These are phyloP conservation scores for Enteromius mattozi DNA, from an alignment of 2,797 vertebrate species.

Conservation along the genomic window DNA sequence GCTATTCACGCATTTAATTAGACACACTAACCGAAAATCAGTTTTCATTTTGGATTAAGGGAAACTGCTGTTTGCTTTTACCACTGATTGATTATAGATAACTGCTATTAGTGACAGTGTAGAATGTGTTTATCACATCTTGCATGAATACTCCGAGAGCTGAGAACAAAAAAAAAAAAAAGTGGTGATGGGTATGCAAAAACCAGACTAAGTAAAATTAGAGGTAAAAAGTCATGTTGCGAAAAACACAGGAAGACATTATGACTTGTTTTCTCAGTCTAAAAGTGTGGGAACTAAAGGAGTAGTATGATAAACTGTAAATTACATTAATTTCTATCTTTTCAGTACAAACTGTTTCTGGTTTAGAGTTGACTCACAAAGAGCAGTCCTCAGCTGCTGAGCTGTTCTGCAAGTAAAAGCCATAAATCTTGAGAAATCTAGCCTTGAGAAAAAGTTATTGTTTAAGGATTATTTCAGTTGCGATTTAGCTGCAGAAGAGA, in stretches of 20 bases:
- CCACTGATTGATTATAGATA: not conserved
- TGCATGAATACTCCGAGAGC: too few relatives aligned
- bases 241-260: slow-evolving; percentile 8
- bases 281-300: slow-evolving; percentile 26
- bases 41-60: not conserved
- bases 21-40: not conserved
- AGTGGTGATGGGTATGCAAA: not conserved
- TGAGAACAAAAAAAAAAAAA: not conserved
- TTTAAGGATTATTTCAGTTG: not conserved
- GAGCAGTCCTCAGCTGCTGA: not conserved
- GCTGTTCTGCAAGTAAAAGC: slow-evolving; percentile 14
- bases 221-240: not conserved
- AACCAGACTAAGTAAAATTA: slow-evolving; percentile 1
- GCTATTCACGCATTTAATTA: not conserved
- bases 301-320: slow-evolving; percentile 31
- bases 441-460: not conserved
- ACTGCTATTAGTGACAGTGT: not conserved
- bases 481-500: not conserved
- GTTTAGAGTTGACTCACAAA: slow-evolving; percentile 48
- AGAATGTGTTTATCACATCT: not conserved
- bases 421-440: slow-evolving; percentile 11
- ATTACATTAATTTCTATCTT: slow-evolving; percentile 32
- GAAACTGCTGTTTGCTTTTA: not conserved
- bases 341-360: not conserved
- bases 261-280: slow-evolving; percentile 31